Percentiles rank a stretch among this genome's conserved stretches.
phyloP scores from a whole-genome alignment of 2,113 vertebrate species.

The Promerops cafer region DNA sequence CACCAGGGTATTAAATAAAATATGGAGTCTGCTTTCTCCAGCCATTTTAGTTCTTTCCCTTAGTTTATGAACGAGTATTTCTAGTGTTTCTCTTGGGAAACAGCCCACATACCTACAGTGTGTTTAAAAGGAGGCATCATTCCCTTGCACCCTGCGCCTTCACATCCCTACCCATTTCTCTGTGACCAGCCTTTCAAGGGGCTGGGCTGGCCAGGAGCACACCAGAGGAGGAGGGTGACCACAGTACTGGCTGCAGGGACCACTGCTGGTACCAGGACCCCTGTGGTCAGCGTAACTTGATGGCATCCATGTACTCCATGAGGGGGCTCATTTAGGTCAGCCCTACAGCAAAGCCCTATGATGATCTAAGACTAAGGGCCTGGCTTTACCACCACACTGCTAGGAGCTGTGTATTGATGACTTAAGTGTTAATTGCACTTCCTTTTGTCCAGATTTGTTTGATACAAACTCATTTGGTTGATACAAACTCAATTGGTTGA shows the following conservation, averaged over 20 bases:
- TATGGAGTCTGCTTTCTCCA: not conserved
- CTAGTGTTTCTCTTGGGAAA: not conserved
- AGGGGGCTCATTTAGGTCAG: not conserved
- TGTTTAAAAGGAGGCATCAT: not conserved
- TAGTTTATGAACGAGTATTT: not conserved
- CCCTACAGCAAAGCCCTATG: not conserved
- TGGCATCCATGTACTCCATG: not conserved
- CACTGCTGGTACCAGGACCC: not conserved
- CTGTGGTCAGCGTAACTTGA: not conserved
- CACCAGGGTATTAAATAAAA: not conserved
- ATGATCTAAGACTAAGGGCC: not conserved
- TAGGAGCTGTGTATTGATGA: not conserved
- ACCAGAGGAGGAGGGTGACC: not conserved
- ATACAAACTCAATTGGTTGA: not conserved
- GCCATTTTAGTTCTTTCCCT: not conserved
- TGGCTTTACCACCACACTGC: not conserved
- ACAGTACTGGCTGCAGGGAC: not conserved
- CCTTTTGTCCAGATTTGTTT: not conserved
- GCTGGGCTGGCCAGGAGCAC: rapidly evolving
- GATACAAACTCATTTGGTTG: not conserved
- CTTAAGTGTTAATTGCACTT: not conserved
- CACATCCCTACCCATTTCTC: not conserved
- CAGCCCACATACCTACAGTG: rapidly evolving
- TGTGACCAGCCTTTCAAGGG: not conserved
- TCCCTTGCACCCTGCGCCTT: not conserved